Percentiles rank a stretch among this genome's conserved stretches.
Evolutionary conservation across 1,140 invertebrate species (phyloP).

Genomic region (Calliphora vicina): DNA sequence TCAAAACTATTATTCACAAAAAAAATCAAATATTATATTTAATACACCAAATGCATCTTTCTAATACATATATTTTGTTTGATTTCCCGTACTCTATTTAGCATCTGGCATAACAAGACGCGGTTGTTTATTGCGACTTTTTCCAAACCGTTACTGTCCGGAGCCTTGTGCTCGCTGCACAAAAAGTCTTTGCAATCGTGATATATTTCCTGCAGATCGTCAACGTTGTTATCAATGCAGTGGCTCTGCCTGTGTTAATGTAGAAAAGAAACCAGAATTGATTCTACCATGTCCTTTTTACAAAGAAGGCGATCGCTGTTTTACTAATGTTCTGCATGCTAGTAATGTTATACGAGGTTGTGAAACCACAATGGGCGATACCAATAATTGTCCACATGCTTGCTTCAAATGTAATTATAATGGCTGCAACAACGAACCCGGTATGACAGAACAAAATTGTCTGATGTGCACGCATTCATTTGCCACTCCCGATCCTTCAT

Average conservation of each 20-base stretch:
- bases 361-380: constrained; percentile 41
- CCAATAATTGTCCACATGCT: constrained; percentile 47
- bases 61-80: too few relatives aligned
- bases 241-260: constrained; percentile 52
- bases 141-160: constrained; percentile 51
- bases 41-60: too few relatives aligned
- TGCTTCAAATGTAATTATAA: constrained; percentile 59
- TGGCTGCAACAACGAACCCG: constrained; percentile 52
- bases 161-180: constrained; percentile 51
- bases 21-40: too few relatives aligned
- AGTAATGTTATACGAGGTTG: constrained; percentile 13
- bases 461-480: constrained; percentile 35
- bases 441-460: constrained; percentile 47
- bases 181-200: constrained; percentile 53
- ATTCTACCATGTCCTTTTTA: constrained; percentile 53
- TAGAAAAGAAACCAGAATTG: constrained; percentile 40
- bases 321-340: constrained; percentile 51
- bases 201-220: constrained; percentile 51
- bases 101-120: constrained; percentile 49
- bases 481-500: constrained; percentile 44
- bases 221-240: constrained; percentile 55
- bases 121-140: constrained; percentile 48
- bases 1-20: too few relatives aligned
- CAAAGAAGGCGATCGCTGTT: constrained; percentile 50
- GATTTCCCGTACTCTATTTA: too few relatives aligned